Percentiles rank a stretch among this genome's conserved stretches.
Conservation (phyloP, 2,888 invertebrate species). For the Pseudolycoriella hygida region DNA sequence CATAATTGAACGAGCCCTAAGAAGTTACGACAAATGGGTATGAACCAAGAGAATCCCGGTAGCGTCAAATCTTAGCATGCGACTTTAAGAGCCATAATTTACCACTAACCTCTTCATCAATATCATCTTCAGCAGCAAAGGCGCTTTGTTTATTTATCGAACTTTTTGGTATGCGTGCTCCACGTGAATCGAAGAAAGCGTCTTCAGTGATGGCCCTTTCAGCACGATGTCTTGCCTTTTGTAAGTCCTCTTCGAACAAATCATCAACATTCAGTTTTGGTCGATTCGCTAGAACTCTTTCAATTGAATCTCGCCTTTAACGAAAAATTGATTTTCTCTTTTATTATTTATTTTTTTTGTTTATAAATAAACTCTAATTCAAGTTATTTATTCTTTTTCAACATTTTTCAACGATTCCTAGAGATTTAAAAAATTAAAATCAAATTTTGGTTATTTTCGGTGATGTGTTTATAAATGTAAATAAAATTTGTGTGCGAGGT, state of each 20-base stretch:
- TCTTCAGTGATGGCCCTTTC: slow-evolving; percentile 34
- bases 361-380: not conserved
- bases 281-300: not conserved
- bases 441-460: too few species aligned
- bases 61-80: too few species aligned
- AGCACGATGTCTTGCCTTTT: slow-evolving; percentile 33
- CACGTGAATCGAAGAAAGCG: slow-evolving; percentile 44
- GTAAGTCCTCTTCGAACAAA: slow-evolving; percentile 27
- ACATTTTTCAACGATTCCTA: too few species aligned
- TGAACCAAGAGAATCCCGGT: too few species aligned
- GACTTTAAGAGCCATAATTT: slow-evolving; percentile 5
- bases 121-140: slow-evolving; percentile 27
- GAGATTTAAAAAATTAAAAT: too few species aligned
- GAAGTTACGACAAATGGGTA: too few species aligned
- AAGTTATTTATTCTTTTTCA: not conserved
- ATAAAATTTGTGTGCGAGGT: too few species aligned
- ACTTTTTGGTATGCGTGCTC: slow-evolving; percentile 32
- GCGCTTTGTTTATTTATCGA: slow-evolving; percentile 24
- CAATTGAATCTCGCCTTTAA: not conserved
- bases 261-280: slow-evolving; percentile 2
- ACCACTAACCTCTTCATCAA: slow-evolving; percentile 32
- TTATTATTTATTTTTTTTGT: not conserved
- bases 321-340: not conserved
- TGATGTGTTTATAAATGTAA: too few species aligned
- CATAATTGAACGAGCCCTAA: too few species aligned